Conservation (phyloP, 2,113 vertebrate species). For the Brachypodius melanocephalos region DNA sequence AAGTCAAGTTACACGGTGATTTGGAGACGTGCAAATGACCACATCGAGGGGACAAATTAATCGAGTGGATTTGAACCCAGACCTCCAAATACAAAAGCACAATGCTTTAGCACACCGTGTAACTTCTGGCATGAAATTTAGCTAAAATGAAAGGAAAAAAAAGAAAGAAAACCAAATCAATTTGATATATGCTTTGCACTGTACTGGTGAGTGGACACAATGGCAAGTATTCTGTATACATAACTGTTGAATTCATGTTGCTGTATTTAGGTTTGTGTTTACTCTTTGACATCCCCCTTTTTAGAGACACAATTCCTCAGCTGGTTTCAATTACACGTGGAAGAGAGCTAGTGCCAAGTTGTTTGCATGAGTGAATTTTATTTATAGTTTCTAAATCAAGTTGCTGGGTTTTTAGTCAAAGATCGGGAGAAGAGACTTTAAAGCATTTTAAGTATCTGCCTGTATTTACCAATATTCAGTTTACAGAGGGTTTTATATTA, state of each 20-base stretch:
- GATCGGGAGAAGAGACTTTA: not conserved
- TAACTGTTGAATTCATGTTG: not conserved
- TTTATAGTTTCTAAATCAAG: constrained; percentile 47
- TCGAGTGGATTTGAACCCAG: constrained; percentile 39
- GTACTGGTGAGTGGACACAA: not conserved
- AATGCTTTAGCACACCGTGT: constrained; percentile 41
- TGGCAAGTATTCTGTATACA: not conserved
- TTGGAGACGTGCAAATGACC: constrained; percentile 42
- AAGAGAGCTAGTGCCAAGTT: constrained; percentile 40
- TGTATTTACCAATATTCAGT: not conserved
- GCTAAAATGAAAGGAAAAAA: constrained; percentile 17
- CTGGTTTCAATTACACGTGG: constrained; percentile 26
- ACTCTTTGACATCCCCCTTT: constrained; percentile 17
- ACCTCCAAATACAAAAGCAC: constrained; percentile 35
- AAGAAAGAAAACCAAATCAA: constrained; percentile 24
- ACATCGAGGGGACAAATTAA: not conserved
- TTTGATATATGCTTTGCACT: not conserved
- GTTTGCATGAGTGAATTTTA: constrained; percentile 52
- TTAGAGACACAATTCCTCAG: constrained; percentile 2
- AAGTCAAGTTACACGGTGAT: constrained; percentile 6
- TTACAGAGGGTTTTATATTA: not conserved
- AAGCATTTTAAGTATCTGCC: not conserved
- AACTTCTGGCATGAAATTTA: constrained; percentile 30
- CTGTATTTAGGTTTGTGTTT: constrained; percentile 43
- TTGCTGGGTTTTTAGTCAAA: not conserved